These are phyloP conservation scores for Megastigmus dorsalis DNA, from an alignment of 2,888 invertebrate species.

Conservation along the genomic window DNA sequence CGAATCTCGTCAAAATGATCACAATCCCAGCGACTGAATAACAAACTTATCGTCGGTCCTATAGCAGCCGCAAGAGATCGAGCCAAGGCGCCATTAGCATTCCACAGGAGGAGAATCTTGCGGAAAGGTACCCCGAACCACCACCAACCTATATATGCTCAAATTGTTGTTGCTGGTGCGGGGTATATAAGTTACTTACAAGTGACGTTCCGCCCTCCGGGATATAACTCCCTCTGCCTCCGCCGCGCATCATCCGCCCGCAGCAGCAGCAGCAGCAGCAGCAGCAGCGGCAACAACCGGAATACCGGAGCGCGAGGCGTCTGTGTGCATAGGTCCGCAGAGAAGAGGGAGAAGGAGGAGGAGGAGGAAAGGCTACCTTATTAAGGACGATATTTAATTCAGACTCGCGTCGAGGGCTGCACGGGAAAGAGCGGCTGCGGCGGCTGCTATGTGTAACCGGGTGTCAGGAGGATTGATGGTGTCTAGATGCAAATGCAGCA, in stretches of 20 bases:
- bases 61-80: background rate
- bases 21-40: background rate
- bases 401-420: constrained; percentile 61
- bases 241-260: background rate
- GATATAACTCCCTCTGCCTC: too few relatives aligned
- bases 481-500: constrained; percentile 74
- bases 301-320: too few relatives aligned
- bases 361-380: constrained; percentile 58
- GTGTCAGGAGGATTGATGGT: constrained; percentile 75
- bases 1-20: too few relatives aligned
- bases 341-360: constrained; percentile 23
- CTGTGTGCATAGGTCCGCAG: too few relatives aligned
- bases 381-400: constrained; percentile 70
- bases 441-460: constrained; percentile 69
- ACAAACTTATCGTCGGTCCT: background rate
- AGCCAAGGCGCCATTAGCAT: background rate
- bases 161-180: background rate
- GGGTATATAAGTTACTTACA: background rate
- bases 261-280: too few relatives aligned
- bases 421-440: too few relatives aligned
- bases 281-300: too few relatives aligned
- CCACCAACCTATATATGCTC: too few relatives aligned
- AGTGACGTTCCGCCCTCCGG: background rate
- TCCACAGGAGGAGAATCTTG: background rate
- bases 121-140: too few relatives aligned